Evolutionary conservation across 23 tunicate species (phyloP).

Genomic region (Trididemnum clinides): DNA sequence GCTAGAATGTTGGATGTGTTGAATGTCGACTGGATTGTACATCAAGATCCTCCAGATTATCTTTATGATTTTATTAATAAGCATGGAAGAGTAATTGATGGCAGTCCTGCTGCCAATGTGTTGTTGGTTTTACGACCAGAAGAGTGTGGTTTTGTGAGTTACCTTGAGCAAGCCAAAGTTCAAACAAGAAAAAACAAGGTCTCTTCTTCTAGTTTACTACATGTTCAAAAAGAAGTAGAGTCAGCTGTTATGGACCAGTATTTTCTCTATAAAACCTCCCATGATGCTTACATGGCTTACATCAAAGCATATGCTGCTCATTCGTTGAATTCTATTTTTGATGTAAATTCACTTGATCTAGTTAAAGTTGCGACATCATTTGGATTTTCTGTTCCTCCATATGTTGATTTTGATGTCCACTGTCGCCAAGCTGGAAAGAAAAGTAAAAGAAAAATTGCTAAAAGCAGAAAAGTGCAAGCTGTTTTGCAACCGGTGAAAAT

Average conservation of each 20-base stretch:
- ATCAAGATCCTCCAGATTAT: conserved; percentile 52
- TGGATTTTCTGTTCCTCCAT: conserved; percentile 53
- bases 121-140: conserved; percentile 34
- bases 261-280: conserved; percentile 37
- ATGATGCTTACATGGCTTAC: conserved; percentile 38
- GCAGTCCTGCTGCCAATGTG: not conserved
- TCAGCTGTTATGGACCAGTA: not conserved
- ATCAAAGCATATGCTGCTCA: conserved; percentile 61
- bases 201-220: not conserved
- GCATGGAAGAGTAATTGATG: conserved; percentile 34
- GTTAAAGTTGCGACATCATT: conserved; percentile 34
- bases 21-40: conserved; percentile 47
- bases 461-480: not conserved
- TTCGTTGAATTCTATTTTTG: conserved; percentile 6
- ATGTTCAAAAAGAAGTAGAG: conserved; percentile 45
- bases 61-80: conserved; percentile 19
- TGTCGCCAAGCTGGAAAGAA: not conserved
- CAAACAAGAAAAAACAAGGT: conserved; percentile 7
- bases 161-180: conserved; percentile 22
- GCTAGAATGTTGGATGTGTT: conserved; percentile 36
- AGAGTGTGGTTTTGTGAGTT: conserved; percentile 39
- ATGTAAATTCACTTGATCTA: conserved; percentile 37
- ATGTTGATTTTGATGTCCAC: conserved; percentile 31
- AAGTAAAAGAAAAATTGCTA: not conserved
- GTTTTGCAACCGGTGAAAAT: too few relatives aligned